Evolutionary conservation across 2,797 vertebrate genomes (phyloP).

Genomic region (Okamejei kenojei): DNA sequence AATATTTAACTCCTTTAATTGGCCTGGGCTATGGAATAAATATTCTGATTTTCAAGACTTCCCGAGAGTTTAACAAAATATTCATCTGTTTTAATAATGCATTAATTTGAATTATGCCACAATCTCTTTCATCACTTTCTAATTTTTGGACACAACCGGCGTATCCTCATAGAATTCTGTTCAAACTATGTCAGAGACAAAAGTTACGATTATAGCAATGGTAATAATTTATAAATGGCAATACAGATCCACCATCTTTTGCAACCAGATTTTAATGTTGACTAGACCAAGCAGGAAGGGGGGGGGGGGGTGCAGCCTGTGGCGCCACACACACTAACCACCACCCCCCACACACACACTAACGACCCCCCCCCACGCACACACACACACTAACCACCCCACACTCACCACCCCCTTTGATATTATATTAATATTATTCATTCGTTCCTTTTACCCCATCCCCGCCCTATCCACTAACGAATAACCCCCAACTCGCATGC

Average conservation of each 20-base stretch:
- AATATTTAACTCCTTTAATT: not conserved
- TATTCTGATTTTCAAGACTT: not conserved
- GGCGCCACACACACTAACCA: too few species aligned
- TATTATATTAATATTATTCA: too few species aligned
- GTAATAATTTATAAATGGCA: not conserved
- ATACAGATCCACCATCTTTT: not conserved
- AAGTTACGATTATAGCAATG: not conserved
- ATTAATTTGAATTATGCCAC: not conserved
- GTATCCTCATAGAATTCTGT: not conserved
- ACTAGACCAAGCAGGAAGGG: too few species aligned
- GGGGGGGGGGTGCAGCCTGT: too few species aligned
- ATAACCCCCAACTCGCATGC: too few species aligned
- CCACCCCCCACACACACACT: too few species aligned
- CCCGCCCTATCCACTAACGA: too few species aligned
- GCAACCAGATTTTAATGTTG: not conserved
- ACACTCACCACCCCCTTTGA: too few species aligned
- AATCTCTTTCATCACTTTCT: not conserved
- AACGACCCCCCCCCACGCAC: too few species aligned
- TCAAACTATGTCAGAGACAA: not conserved
- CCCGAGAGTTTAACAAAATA: not conserved
- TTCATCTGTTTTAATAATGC: not conserved
- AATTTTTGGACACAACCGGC: not conserved
- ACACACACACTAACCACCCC: too few species aligned
- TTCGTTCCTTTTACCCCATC: too few species aligned
- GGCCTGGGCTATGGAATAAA: not conserved